Percentiles rank a stretch among this genome's conserved stretches.
phyloP scores from a whole-genome alignment of 2,888 invertebrate species.

The Allophyes oxyacanthae region DNA sequence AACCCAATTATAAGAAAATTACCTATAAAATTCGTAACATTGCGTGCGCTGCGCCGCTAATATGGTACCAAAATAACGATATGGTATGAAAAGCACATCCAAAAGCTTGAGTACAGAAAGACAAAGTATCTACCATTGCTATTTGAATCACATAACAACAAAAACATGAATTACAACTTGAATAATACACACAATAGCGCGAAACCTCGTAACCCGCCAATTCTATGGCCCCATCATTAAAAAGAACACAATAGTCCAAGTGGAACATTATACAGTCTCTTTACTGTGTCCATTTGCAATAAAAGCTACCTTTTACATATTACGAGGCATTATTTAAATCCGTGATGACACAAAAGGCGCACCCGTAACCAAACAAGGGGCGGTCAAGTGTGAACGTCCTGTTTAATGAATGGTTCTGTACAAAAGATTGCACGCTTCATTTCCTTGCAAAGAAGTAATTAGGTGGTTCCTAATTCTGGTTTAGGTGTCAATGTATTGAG shows the following conservation, averaged over 20 bases:
- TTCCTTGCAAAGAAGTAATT: slow-evolving; percentile 49
- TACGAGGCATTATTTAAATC: slow-evolving; percentile 56
- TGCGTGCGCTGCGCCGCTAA: no score
- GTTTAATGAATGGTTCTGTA: slow-evolving; percentile 51
- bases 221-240: slow-evolving; percentile 17
- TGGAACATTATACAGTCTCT: slow-evolving; percentile 28
- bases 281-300: slow-evolving; percentile 46
- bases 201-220: neutral
- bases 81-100: no score
- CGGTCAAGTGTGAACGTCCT: slow-evolving; percentile 59
- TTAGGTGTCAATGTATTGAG: neutral
- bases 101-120: no score
- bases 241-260: slow-evolving; percentile 29
- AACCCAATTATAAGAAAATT: no score
- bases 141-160: neutral
- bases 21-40: no score
- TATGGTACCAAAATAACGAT: no score
- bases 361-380: slow-evolving; percentile 48
- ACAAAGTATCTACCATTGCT: no score
- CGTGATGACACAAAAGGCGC: slow-evolving; percentile 51
- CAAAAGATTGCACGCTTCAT: slow-evolving; percentile 61
- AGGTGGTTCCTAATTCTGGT: slow-evolving; percentile 23
- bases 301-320: slow-evolving; percentile 54
- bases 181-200: neutral
- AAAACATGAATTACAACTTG: slow-evolving; percentile 7